Conservation (phyloP, 2,888 invertebrate genomes). For the Prosapia bicincta region DNA sequence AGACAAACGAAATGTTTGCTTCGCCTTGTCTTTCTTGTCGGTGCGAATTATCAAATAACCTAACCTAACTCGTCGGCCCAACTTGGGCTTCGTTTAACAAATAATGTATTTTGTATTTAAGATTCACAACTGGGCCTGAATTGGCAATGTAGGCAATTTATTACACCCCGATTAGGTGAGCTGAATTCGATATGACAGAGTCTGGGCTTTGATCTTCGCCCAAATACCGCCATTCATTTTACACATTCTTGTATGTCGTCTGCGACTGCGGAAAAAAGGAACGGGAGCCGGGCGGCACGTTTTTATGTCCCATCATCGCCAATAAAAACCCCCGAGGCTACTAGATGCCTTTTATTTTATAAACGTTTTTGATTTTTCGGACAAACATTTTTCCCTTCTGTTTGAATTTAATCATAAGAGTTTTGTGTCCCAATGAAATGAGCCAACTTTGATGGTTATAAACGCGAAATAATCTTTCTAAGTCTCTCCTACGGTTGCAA, state of each 20-base stretch:
- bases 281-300: slow-evolving; percentile 11
- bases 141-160: slow-evolving; percentile 20
- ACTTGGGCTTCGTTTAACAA: slow-evolving; percentile 9
- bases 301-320: slow-evolving; percentile 25
- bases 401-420: background rate
- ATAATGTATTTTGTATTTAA: slow-evolving; percentile 32
- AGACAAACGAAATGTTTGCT: background rate
- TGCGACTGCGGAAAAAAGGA: slow-evolving; percentile 15
- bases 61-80: background rate
- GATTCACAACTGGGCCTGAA: slow-evolving; percentile 23
- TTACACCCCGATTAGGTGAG: slow-evolving; percentile 24
- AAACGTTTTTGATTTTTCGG: slow-evolving; percentile 20
- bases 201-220: slow-evolving; percentile 26
- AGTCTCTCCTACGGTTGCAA: no score
- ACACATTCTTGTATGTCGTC: slow-evolving; percentile 30
- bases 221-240: slow-evolving; percentile 30
- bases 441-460: no score
- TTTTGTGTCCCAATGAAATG: background rate
- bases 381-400: background rate
- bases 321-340: no score
- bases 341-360: slow-evolving; percentile 17
- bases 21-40: background rate
- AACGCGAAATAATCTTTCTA: no score
- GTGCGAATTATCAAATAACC: background rate
- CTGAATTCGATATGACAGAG: slow-evolving; percentile 31